Evolutionary conservation across 2,888 invertebrate species (phyloP), one percentile per base, ranked within the genome.

Genomic region (Mechanitis messenoides): DNA sequence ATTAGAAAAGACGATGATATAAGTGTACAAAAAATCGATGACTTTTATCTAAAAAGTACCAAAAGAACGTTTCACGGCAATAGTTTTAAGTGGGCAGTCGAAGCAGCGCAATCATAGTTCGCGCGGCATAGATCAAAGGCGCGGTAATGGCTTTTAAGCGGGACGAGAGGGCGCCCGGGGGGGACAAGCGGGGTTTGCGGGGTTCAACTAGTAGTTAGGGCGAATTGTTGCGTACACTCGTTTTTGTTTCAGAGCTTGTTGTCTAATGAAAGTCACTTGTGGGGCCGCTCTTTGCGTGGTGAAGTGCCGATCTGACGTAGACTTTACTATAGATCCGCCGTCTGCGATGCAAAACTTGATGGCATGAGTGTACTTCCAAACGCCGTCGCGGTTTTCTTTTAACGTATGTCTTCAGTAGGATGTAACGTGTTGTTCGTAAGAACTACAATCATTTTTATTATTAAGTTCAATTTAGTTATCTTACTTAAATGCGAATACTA

Each of bases 141-240:
- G 72, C 71, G 75, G 69, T 86, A 85, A 87, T 86, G 84, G 85
- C 81, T 85, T 85, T 85, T 83, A 83, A 85, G 82, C 78, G 80
- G 75, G 77, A 75, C 70, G 74, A 68, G 72, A 63, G 69, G 70
- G 58, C 63, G 65, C 55, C 64, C 28, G 56, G 59, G 31, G 38
- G 47, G 47, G 56, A 61, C 35, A 58, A 50, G 33, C 55, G 54
- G 68, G 47, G 66, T 69, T 73, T 55, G 59, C 33, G 56, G 56
- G 63, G 63, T 56, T 66, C 64, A 64, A 64, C 64, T 72, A 83
- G 85, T 80, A 79, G 80, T 77, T 74, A 72, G 81, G 82, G 82
- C 68, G 74, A 72, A 73, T 74, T 72, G 73, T 70, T 74, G 71
- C 72, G 64, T 74, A 72, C 73, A 74, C 77, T 74, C 72, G 74